Evolutionary conservation across 2,113 vertebrate species (phyloP), one percentile per base, ranked within the genome.

Genomic region (Xenotilapia longispinis): DNA sequence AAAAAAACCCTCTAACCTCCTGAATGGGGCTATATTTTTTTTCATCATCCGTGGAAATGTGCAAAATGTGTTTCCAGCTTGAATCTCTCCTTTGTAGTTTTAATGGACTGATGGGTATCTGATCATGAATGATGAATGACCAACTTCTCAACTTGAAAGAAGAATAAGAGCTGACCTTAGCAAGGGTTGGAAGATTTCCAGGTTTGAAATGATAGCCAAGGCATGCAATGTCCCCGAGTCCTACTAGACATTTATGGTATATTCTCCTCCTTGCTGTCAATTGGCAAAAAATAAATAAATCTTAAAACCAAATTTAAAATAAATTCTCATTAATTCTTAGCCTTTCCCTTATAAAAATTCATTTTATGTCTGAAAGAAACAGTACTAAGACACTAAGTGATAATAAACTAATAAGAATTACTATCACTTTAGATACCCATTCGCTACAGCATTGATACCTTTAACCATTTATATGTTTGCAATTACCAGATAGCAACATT

Each of bases 71-170:
- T 83, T 83, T 84, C 58, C 15, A 84, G 42, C 81, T 78, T 55
- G 42, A 53, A 40, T 28, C 14, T 82, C 23, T 78, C 49, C 57
- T 84, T 85, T 85, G 83, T 65, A 55, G 83, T 81, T 79, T 82
- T 89, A 85, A 89, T 89, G 83, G 80, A 68, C 68, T 68, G 83
- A 79, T 82, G 79, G 84, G 33, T 86, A 81, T 79, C 51, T 82
- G 63, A 81, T 19, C 9, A 88, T 93, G 15, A 87, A 92, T 84
- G 85, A 90, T 89, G 86, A 84, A 93, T 81, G 70, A 55, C 31
- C 14, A 49, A 14, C 47, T 73, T 82, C 51, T 53, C 19, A 42
- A 78, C 53, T 78, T 33, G 26, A 60, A 86, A 83, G 10, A 79
- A 49, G 83, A 68, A 86, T 40, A 21, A 55, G 45, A 90, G 33